phyloP scores from a whole-genome alignment of 2,888 invertebrate species.

The Dasypogon diadema region DNA sequence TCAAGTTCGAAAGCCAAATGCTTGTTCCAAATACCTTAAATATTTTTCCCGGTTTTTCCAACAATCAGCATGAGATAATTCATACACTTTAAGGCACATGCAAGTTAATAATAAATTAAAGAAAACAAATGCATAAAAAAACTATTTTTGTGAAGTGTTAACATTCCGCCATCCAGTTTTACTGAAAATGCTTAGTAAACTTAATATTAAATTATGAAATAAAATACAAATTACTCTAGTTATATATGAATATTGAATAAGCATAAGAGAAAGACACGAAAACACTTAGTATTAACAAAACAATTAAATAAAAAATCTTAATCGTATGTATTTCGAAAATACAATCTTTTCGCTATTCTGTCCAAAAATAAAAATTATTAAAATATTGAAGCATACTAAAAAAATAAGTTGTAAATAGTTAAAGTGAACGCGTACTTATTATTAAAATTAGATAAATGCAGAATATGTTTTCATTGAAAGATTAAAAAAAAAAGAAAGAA shows the following conservation, averaged over 20 bases:
- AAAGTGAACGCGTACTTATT: conserved; percentile 43
- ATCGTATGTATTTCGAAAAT: conserved; percentile 59
- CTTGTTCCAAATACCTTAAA: not conserved
- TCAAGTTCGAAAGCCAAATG: not conserved
- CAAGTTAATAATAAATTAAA: conserved; percentile 3
- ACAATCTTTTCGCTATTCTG: conserved; percentile 59
- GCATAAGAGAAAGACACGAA: conserved; percentile 49
- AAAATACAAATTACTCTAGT: conserved; percentile 54
- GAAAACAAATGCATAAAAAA: conserved; percentile 45
- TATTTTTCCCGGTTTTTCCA: not conserved
- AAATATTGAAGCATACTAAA: conserved; percentile 26
- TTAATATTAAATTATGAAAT: conserved; percentile 41
- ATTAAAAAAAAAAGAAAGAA: conserved; percentile 15
- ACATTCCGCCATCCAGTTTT: conserved; percentile 60
- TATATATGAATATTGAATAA: conserved; percentile 54
- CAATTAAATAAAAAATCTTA: conserved; percentile 51
- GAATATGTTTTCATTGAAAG: conserved; percentile 39
- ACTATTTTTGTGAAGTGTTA: conserved; percentile 60
- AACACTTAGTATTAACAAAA: conserved; percentile 38
- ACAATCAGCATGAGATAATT: conserved; percentile 11
- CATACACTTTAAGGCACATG: not conserved
- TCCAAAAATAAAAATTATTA: conserved; percentile 55
- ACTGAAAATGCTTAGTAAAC: conserved; percentile 51
- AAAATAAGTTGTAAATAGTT: conserved; percentile 38
- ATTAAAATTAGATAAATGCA: conserved; percentile 49